Conservation (phyloP, 2,888 invertebrate genomes). For the Drosophila testacea region DNA sequence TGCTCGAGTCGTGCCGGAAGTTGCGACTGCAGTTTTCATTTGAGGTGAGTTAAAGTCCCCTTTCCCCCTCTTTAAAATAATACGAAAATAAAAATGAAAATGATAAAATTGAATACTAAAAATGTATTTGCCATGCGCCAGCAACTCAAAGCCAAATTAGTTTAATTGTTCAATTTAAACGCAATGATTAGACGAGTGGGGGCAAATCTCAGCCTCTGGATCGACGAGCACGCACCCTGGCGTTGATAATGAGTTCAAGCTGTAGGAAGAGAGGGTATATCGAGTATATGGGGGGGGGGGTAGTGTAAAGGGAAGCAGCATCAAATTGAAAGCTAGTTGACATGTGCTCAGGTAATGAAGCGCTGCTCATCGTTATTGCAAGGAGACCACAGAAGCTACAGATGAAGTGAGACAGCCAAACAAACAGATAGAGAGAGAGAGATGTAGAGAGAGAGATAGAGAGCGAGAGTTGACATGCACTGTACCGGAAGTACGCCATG, state of each 20-base stretch:
- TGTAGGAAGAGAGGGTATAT: background rate
- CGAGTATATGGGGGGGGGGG: background rate
- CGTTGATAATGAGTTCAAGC: slow-evolving; percentile 67
- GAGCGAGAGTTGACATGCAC: slow-evolving; percentile 36
- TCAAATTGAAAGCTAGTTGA: slow-evolving; percentile 37
- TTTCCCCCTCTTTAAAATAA: background rate
- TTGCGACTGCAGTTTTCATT: slow-evolving; percentile 49
- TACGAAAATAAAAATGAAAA: background rate
- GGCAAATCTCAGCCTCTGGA: slow-evolving; percentile 47
- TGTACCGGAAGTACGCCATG: slow-evolving; percentile 66
- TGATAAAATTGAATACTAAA: slow-evolving; percentile 20
- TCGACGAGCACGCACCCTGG: slow-evolving; percentile 69
- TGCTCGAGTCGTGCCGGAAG: slow-evolving; percentile 47
- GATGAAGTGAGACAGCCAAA: background rate
- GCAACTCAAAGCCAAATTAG: slow-evolving; percentile 56
- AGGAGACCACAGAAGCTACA: slow-evolving; percentile 16
- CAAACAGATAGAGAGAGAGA: background rate
- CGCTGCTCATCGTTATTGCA: slow-evolving; percentile 25
- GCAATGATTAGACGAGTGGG: slow-evolving; percentile 63
- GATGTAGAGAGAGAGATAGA: background rate
- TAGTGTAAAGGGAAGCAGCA: slow-evolving; percentile 10
- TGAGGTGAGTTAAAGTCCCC: slow-evolving; percentile 62
- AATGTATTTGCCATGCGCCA: slow-evolving; percentile 45
- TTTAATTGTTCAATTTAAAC: slow-evolving; percentile 75
- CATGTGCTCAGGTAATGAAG: slow-evolving; percentile 52